Evolutionary conservation across 2,797 vertebrate genomes (phyloP), one percentile per base, ranked within the genome.

Genomic region (Sitta carolinensis): DNA sequence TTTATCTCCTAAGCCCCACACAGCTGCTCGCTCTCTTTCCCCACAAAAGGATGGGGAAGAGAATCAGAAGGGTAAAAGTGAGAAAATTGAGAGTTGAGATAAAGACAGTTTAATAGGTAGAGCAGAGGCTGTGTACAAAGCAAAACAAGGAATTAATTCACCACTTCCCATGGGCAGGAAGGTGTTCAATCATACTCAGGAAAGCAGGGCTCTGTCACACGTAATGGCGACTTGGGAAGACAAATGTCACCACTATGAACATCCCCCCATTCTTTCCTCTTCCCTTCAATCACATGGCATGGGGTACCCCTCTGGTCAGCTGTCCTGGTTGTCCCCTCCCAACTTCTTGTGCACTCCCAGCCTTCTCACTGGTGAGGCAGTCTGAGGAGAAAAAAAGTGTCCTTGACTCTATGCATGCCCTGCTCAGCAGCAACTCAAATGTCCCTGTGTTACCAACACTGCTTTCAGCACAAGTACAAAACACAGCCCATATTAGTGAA

Each of bases 201-300:
- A 66, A 29, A 90, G 80, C 52, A 47, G 62, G 34, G 52, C 21
- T 88, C 34, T 1, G 5, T 40, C 67, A 70, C 0, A 0, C 0
- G 0, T 22, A 61, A 30, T 0, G 0, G 22, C 48, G 27, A 52
- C 30, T 59, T 55, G 55, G 34, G 50, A 84, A 87, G 26, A 52
- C 40, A 72, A 36, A 90, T 0, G 1, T 8, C 38, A 21, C 36
- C 21, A 38, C 42, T 43, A 40, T 3, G 1, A 84, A 55, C 0
- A 3, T 61, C 12, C 8, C 17, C 9, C 12, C 26, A 26, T 47
- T 81, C 36, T 11, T 66, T 6, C 38, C 80, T 26, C 30, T 75
- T 42, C 62, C 16, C 55, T 62, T 61, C 30, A 32, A 9, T 42
- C 22, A 48, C 13, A 51, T 43, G 62, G 62, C 52, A 75, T 4